Conservation (phyloP, 2,888 invertebrate genomes). For the Orgyia antiqua region DNA sequence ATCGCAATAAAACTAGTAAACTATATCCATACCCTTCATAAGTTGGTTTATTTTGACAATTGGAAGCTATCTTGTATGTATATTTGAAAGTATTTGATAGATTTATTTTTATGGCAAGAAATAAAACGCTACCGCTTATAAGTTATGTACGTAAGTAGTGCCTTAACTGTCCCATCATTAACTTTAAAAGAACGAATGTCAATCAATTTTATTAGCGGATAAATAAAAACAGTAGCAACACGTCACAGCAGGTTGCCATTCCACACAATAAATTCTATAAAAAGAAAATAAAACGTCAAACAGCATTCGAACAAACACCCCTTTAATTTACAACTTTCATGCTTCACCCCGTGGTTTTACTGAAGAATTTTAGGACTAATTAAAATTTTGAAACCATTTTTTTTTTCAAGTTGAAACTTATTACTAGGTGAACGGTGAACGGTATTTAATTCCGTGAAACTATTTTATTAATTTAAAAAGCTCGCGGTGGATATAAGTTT, state of each 20-base stretch:
- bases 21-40: too few species aligned
- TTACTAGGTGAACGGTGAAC: slow-evolving; percentile 28
- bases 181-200: slow-evolving; percentile 55
- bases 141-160: slow-evolving; percentile 4
- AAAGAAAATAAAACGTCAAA: slow-evolving; percentile 17
- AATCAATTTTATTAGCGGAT: slow-evolving; percentile 67
- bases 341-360: slow-evolving; percentile 51
- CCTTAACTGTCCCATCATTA: slow-evolving; percentile 36
- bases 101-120: too few species aligned
- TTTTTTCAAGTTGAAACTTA: slow-evolving; percentile 20
- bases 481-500: slow-evolving; percentile 16
- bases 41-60: too few species aligned
- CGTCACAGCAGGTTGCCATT: slow-evolving; percentile 33
- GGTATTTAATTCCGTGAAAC: slow-evolving; percentile 48
- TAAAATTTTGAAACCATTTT: slow-evolving; percentile 49
- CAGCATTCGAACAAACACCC: slow-evolving; percentile 12
- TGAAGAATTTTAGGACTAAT: slow-evolving; percentile 65
- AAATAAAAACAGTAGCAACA: slow-evolving; percentile 64
- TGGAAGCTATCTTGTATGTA: too few species aligned
- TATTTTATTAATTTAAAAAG: slow-evolving; percentile 39
- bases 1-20: too few species aligned
- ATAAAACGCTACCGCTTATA: slow-evolving; percentile 26
- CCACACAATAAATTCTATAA: slow-evolving; percentile 54
- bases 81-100: too few species aligned
- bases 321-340: slow-evolving; percentile 56